Conservation (phyloP, 2,797 vertebrate species). For the Propithecus perrieri region DNA sequence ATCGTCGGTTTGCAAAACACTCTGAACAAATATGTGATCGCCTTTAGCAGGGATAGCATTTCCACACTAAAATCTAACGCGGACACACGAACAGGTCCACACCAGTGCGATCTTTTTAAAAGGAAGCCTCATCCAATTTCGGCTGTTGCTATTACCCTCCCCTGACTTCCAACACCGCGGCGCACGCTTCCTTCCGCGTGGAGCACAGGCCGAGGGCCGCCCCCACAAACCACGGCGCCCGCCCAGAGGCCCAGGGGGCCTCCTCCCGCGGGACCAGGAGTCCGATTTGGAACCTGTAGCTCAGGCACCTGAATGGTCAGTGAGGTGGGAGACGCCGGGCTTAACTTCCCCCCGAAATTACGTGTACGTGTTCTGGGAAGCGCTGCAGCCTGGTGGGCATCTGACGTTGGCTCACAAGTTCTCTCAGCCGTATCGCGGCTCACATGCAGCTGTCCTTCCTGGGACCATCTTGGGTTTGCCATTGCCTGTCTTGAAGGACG, state of each 20-base stretch:
- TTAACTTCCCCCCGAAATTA: neutral
- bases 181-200: neutral
- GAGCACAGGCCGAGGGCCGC: neutral
- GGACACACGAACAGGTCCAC: neutral
- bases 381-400: fast-evolving
- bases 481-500: neutral
- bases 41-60: neutral
- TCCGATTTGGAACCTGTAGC: neutral
- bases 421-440: neutral
- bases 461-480: neutral
- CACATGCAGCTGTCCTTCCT: neutral
- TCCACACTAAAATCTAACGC: neutral
- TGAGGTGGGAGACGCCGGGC: neutral
- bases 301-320: neutral
- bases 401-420: neutral
- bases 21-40: neutral
- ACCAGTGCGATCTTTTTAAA: neutral
- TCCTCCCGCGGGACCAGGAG: neutral
- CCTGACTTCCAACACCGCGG: neutral
- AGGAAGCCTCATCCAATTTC: neutral
- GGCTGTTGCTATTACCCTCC: neutral
- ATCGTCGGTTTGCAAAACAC: slow-evolving; percentile 3
- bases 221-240: neutral
- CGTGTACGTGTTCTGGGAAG: neutral
- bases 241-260: neutral